Evolutionary conservation across 2,888 invertebrate genomes (phyloP).

Genomic region (Drymonia ruficornis): DNA sequence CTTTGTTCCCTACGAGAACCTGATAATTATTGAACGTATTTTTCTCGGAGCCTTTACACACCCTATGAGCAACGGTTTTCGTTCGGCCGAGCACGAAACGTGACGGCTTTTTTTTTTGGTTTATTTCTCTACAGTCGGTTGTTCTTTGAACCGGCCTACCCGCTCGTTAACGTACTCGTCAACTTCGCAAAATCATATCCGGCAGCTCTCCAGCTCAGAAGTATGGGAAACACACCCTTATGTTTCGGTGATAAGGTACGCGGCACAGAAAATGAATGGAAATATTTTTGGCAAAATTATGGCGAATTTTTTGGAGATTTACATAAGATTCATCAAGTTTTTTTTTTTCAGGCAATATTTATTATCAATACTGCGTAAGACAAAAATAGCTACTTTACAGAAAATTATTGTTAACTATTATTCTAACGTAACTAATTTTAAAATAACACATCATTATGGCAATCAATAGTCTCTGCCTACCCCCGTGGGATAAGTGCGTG

Average conservation of each 20-base stretch:
- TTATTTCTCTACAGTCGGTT: constrained; percentile 52
- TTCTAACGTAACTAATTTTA: too few relatives aligned
- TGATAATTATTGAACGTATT: constrained; percentile 31
- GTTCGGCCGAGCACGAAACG: constrained; percentile 62
- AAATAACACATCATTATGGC: too few relatives aligned
- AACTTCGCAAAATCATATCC: constrained; percentile 30
- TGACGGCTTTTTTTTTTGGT: constrained; percentile 53
- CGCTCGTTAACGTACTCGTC: constrained; percentile 57
- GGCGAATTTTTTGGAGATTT: constrained; percentile 12
- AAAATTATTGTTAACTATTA: too few relatives aligned
- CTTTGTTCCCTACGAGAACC: background rate
- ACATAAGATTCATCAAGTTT: constrained; percentile 17
- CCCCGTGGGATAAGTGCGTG: too few relatives aligned
- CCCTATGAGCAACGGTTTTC: constrained; percentile 55
- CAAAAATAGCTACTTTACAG: too few relatives aligned
- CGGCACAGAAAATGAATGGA: background rate
- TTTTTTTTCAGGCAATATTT: background rate
- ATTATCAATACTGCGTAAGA: too few relatives aligned
- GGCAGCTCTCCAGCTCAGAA: background rate
- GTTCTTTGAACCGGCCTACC: constrained; percentile 66
- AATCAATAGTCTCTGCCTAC: too few relatives aligned
- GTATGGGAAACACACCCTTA: constrained; percentile 17
- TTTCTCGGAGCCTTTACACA: constrained; percentile 32
- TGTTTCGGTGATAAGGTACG: constrained; percentile 10
- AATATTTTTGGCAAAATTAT: background rate